A percentile compares a stretch with the other conserved stretches of the same genome.
Evolutionary conservation across 1,140 invertebrate species (phyloP).

Genomic region (Neodiprion pinetum): DNA sequence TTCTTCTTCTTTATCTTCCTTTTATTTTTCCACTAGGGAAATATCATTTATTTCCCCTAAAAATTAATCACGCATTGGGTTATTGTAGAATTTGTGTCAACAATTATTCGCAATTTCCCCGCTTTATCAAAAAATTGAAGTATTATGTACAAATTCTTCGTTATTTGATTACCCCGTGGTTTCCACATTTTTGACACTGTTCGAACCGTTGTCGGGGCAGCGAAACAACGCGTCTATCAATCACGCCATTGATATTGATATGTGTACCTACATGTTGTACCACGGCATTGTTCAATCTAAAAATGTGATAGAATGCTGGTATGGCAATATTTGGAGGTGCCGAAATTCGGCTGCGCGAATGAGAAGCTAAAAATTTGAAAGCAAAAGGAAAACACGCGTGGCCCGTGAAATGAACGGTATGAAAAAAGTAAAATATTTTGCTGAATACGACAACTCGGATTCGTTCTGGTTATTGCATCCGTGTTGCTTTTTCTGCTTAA

Average conservation of each 20-base stretch:
- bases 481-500: neutral
- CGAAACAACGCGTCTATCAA: neutral
- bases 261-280: neutral
- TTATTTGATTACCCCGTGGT: neutral
- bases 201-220: neutral
- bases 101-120: no score
- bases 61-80: no score
- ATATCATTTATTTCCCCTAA: no score
- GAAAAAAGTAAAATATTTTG: neutral
- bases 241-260: neutral
- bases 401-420: neutral
- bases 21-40: no score
- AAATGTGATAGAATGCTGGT: neutral
- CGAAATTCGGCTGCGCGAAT: constrained; percentile 1
- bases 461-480: constrained; percentile 4
- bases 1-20: no score
- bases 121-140: no score
- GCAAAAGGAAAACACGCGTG: neutral
- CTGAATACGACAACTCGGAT: neutral
- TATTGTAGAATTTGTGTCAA: no score
- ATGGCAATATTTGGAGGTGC: neutral
- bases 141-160: no score
- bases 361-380: neutral
- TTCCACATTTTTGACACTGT: neutral
- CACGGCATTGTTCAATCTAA: neutral